These are phyloP conservation scores for Desmodus rotundus DNA, from an alignment of 2,113 vertebrate species.

Conservation along the genomic window DNA sequence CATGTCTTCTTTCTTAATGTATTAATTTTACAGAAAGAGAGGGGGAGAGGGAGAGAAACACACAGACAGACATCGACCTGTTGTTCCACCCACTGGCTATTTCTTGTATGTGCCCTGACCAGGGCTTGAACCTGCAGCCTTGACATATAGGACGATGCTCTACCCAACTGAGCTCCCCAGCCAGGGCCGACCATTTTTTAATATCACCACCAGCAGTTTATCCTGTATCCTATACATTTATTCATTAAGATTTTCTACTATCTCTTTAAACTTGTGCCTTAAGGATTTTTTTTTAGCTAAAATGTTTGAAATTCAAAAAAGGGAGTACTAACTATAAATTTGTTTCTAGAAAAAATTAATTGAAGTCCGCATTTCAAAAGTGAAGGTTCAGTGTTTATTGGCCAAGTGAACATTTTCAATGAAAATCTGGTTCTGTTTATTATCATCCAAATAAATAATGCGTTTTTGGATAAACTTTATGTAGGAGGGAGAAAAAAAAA, in stretches of 20 bases:
- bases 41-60: no score
- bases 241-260: not conserved
- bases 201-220: not conserved
- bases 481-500: not conserved
- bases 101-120: no score
- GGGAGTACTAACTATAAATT: not conserved
- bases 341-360: not conserved
- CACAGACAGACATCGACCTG: no score
- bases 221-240: not conserved
- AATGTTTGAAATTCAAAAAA: not conserved
- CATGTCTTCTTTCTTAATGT: no score
- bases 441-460: not conserved
- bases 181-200: not conserved
- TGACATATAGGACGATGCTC: no score
- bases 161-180: no score
- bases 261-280: not conserved
- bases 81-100: no score
- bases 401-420: not conserved
- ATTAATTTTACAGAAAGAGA: no score
- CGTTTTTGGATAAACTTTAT: not conserved
- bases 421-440: not conserved
- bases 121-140: no score
- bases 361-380: not conserved
- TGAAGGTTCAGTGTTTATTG: not conserved
- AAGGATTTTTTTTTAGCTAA: not conserved